These are phyloP conservation scores for Aricia artaxerxes DNA, from an alignment of 2,888 invertebrate species.

Conservation along the genomic window DNA sequence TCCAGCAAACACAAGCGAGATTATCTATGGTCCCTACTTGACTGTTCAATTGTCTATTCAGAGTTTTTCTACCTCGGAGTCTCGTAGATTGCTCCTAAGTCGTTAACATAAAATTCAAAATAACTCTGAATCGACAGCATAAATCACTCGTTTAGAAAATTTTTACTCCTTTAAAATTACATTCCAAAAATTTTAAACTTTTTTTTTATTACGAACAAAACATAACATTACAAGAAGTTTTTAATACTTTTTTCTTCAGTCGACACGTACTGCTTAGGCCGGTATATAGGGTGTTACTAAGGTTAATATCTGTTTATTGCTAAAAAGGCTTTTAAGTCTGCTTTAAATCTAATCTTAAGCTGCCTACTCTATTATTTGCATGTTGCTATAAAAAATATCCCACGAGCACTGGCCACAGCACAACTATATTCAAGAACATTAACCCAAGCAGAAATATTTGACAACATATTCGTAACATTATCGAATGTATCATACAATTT, in stretches of 20 bases:
- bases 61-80: background rate
- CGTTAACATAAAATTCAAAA: background rate
- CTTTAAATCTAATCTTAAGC: conserved; percentile 7
- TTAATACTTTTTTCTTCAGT: conserved; percentile 23
- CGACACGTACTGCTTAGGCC: conserved; percentile 27
- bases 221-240: conserved; percentile 16
- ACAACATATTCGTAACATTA: background rate
- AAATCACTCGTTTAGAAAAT: conserved; percentile 44
- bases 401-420: background rate
- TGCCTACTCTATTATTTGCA: conserved; percentile 2
- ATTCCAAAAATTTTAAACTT: conserved; percentile 13
- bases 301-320: conserved; percentile 18
- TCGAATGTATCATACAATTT: background rate
- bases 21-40: conserved; percentile 75
- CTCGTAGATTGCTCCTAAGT: background rate
- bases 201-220: conserved; percentile 19
- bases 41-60: conserved; percentile 46
- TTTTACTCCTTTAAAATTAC: conserved; percentile 20
- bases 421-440: background rate
- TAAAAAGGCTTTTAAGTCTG: conserved; percentile 9
- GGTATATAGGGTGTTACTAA: conserved; percentile 26
- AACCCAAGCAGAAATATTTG: background rate
- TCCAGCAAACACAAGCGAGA: conserved; percentile 57
- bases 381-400: conserved; percentile 2
- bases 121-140: conserved; percentile 42